Evolutionary conservation across 2,888 invertebrate species (phyloP), one percentile per base, ranked within the genome.

Genomic region (Mimas tiliae): DNA sequence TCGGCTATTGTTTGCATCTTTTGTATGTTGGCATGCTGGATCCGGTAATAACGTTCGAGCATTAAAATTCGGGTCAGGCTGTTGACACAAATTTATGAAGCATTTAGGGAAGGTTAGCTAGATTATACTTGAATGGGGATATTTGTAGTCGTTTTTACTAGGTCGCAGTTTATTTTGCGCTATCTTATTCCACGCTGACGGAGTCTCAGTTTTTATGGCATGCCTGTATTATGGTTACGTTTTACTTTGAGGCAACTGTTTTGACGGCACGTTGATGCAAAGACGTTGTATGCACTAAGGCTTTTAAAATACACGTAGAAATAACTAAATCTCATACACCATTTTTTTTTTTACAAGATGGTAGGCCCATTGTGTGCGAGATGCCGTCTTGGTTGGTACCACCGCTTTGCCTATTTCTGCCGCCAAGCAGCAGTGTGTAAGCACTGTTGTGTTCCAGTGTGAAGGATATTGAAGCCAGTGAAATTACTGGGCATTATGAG

Each of bases 31-130:
- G 80, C 80, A 81, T 86, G 84, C 85, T 85, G 81, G 82, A 85
- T 82, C 80, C 81, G 81, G 85, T 83, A 86, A 90, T 89, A 90
- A 86, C 85, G 87, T 82, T 84, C 80, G 78, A 83, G 79, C 88
- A 90, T 91, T 91, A 86, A 90, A 90, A 90, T 90, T 89, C 84
- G 86, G 90, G 90, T 88, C 89, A 87, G 85, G 86, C 82, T 85
- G 88, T 87, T 89, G 90, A 89, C 89, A 88, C 82, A 87, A 90
- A 91, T 91, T 91, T 91, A 90, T 87, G 86, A 87, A 84, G 81
- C 86, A 81, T 82, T 84, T 84, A 84, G 77, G 82, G 83, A 86
- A 83, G 83, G 82, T 81, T 81, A 80, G 79, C 81, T 78, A 83
- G 78, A 84, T 87, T 86, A 82, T 74, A 73, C 71, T 72, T 74